Percentiles rank a stretch among this genome's conserved stretches.
phyloP scores from a whole-genome alignment of 1,140 invertebrate species.

The Agrilus planipennis region DNA sequence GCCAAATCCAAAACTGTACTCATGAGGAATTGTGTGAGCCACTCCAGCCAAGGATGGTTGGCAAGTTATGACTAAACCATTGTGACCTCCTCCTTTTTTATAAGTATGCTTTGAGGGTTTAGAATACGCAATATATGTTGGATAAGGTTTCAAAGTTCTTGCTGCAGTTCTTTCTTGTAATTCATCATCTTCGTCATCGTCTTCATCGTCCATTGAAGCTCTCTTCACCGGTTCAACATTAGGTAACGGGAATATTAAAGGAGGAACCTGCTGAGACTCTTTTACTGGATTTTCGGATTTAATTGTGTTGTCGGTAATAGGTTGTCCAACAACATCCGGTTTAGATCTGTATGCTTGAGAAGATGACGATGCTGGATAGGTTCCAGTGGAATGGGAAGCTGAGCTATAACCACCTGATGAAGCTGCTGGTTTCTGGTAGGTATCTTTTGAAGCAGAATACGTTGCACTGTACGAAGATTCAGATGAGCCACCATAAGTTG shows the following conservation, averaged over 20 bases:
- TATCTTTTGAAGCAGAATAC: conserved; percentile 3
- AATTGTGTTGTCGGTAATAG: too few species aligned
- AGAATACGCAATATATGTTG: too few species aligned
- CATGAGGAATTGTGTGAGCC: conserved; percentile 13
- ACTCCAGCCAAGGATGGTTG: conserved; percentile 31
- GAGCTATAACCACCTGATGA: too few species aligned
- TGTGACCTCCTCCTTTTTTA: conserved; percentile 16
- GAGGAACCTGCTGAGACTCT: too few species aligned
- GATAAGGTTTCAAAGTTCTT: conserved; percentile 4
- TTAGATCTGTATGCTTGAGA: too few species aligned
- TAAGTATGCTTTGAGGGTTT: too few species aligned
- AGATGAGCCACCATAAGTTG: conserved; percentile 6
- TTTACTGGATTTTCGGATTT: too few species aligned
- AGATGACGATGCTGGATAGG: conserved; percentile 3
- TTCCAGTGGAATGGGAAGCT: too few species aligned
- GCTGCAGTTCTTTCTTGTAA: conserved; percentile 9
- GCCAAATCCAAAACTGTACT: conserved; percentile 6
- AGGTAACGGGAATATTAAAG: not conserved
- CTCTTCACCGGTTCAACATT: conserved; percentile 6
- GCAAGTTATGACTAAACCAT: conserved; percentile 30
- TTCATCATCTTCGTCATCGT: not conserved
- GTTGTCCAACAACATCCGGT: too few species aligned
- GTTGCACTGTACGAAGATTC: conserved; percentile 6
- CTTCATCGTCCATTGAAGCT: conserved; percentile 7
- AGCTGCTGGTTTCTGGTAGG: not conserved